These are phyloP conservation scores for Acleris emargana DNA, from an alignment of 2,888 invertebrate species.

Conservation along the genomic window DNA sequence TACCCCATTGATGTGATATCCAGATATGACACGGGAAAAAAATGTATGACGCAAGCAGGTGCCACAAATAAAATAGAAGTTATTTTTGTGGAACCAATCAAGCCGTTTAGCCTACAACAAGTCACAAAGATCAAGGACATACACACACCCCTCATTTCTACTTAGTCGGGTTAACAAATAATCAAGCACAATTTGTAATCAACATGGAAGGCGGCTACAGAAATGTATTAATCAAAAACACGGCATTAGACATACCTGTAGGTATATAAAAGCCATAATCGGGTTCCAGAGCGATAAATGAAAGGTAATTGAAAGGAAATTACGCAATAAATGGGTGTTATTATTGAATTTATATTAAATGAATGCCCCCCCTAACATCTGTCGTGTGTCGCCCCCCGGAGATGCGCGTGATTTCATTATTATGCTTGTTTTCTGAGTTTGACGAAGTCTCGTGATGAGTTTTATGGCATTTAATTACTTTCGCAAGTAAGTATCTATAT, in stretches of 20 bases:
- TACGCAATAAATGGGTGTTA: slow-evolving; percentile 82
- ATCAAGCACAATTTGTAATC: no score
- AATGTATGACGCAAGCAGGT: no score
- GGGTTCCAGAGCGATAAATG: slow-evolving; percentile 78
- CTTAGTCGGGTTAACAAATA: no score
- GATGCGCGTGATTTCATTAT: slow-evolving; percentile 49
- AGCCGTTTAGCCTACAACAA: no score
- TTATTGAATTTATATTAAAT: slow-evolving; percentile 84
- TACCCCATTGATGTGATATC: no score
- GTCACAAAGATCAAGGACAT: no score
- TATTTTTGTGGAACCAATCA: no score
- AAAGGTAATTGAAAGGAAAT: slow-evolving; percentile 82
- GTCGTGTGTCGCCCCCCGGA: slow-evolving; percentile 56
- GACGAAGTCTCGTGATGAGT: slow-evolving; percentile 22
- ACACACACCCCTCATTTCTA: no score
- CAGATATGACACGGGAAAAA: no score
- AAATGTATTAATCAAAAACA: not conserved
- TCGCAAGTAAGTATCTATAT: no score
- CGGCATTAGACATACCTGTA: slow-evolving; percentile 25
- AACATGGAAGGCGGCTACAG: no score
- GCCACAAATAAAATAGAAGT: no score
- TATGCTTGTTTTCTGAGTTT: slow-evolving; percentile 41
- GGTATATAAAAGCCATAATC: slow-evolving; percentile 62
- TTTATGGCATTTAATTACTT: slow-evolving; percentile 7
- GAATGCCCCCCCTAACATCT: slow-evolving; percentile 78